Conservation (phyloP, 2,888 invertebrate genomes). For the Lepidochitona cinerea region DNA sequence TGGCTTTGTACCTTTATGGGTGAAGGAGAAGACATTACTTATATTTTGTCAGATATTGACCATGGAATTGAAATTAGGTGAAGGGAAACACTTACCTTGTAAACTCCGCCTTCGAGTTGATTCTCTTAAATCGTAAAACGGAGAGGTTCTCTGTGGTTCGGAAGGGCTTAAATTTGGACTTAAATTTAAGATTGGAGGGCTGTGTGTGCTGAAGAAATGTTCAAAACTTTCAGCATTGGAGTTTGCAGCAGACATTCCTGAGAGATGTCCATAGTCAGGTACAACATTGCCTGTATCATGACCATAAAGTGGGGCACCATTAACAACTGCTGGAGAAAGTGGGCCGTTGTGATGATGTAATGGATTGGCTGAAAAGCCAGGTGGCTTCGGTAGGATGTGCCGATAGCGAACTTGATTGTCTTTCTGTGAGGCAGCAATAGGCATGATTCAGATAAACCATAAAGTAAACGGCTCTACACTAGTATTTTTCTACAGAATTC, state of each 20-base stretch:
- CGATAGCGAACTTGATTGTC: slow-evolving; percentile 34
- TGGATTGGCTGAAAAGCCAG: slow-evolving; percentile 18
- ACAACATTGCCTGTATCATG: slow-evolving; percentile 24
- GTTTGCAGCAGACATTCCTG: slow-evolving; percentile 18
- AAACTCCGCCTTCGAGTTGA: slow-evolving; percentile 56
- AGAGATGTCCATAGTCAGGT: slow-evolving; percentile 29
- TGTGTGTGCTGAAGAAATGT: slow-evolving; percentile 65
- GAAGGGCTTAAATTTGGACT: slow-evolving; percentile 62
- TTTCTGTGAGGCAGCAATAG: slow-evolving; percentile 57
- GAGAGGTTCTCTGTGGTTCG: slow-evolving; percentile 60
- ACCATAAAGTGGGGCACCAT: slow-evolving; percentile 21
- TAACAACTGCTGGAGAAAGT: slow-evolving; percentile 21
- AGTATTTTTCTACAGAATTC: too few relatives aligned
- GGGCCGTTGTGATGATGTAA: slow-evolving; percentile 23
- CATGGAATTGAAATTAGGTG: too few relatives aligned
- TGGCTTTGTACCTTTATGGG: too few relatives aligned
- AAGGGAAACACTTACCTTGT: slow-evolving; percentile 46
- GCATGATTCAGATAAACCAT: too few relatives aligned
- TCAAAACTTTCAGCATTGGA: slow-evolving; percentile 29
- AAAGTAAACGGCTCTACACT: too few relatives aligned
- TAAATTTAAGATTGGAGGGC: slow-evolving; percentile 68
- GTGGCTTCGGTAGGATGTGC: slow-evolving; percentile 40
- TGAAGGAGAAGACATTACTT: too few relatives aligned
- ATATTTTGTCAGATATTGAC: too few relatives aligned
- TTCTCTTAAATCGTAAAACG: slow-evolving; percentile 65